A percentile compares a stretch with the other conserved stretches of the same genome.
These are phyloP conservation scores for Arge pagana DNA, from an alignment of 2,888 invertebrate genomes.

Conservation along the genomic window DNA sequence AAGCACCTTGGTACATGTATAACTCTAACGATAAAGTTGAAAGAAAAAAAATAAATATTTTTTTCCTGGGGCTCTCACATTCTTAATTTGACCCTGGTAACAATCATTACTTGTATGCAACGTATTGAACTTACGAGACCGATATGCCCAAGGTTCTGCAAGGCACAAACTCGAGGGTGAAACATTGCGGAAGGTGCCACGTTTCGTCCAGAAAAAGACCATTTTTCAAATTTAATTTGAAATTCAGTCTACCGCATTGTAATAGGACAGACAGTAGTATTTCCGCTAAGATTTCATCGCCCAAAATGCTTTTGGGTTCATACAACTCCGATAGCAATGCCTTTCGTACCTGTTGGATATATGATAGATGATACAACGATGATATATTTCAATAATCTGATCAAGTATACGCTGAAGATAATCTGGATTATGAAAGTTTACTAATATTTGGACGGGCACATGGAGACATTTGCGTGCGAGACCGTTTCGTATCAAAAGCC, in stretches of 20 bases:
- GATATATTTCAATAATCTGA: conserved; percentile 6
- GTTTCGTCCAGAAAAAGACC: conserved; percentile 67
- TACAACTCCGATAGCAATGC: conserved; percentile 48
- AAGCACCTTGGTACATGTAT: background rate
- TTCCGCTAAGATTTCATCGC: conserved; percentile 67
- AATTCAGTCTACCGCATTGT: conserved; percentile 61
- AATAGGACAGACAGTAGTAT: conserved; percentile 64
- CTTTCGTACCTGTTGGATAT: conserved; percentile 10
- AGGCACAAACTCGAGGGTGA: conserved; percentile 66
- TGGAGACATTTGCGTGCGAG: conserved; percentile 62
- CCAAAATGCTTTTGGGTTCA: conserved; percentile 60
- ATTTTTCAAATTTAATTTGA: conserved; percentile 63
- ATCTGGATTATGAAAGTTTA: conserved; percentile 42
- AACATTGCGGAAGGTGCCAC: conserved; percentile 65
- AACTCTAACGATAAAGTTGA: too few species aligned
- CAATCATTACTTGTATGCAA: too few species aligned
- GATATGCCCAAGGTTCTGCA: conserved; percentile 66
- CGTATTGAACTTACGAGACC: conserved; percentile 58
- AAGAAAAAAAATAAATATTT: too few species aligned
- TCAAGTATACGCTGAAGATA: background rate
- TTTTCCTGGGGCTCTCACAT: too few species aligned
- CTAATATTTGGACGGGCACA: conserved; percentile 61
- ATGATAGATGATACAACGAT: background rate
- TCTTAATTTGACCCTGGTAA: too few species aligned
- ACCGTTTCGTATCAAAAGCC: conserved; percentile 61